These are phyloP conservation scores for Nineta flava DNA, from an alignment of 2,888 invertebrate genomes.

Conservation along the genomic window DNA sequence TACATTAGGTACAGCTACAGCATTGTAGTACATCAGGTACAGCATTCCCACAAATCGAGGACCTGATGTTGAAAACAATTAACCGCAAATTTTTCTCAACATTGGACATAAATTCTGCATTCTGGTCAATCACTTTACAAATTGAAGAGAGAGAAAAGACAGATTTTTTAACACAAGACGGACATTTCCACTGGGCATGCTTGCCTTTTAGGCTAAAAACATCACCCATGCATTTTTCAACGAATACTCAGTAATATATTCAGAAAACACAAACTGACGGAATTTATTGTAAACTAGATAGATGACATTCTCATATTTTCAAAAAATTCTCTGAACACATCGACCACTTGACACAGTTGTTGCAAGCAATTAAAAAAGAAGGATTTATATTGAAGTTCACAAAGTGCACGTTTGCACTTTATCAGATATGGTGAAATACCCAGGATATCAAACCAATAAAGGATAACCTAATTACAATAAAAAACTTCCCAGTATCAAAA, in stretches of 20 bases:
- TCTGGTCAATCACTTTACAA: background rate
- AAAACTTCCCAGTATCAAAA: constrained; percentile 8
- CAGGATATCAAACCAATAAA: constrained; percentile 9
- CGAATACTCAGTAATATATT: constrained; percentile 11
- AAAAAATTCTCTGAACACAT: constrained; percentile 12
- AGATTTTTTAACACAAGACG: background rate
- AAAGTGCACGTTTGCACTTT: too few relatives aligned
- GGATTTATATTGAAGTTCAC: constrained; percentile 9
- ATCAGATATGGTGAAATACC: constrained; percentile 9
- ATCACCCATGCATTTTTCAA: constrained; percentile 9
- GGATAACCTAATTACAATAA: too few relatives aligned
- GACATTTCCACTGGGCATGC: background rate
- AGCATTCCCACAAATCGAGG: background rate
- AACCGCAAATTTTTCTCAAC: too few relatives aligned
- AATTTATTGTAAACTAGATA: constrained; percentile 12
- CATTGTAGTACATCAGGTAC: too few relatives aligned
- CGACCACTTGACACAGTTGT: too few relatives aligned
- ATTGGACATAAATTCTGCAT: background rate
- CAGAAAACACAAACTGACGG: constrained; percentile 9
- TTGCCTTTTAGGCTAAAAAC: background rate
- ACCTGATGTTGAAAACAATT: background rate
- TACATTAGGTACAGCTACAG: too few relatives aligned
- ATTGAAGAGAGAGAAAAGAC: background rate
- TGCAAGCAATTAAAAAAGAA: constrained; percentile 10
- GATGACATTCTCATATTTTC: constrained; percentile 7